These are phyloP conservation scores for Cariama cristata DNA, from an alignment of 2,113 vertebrate genomes.

Conservation along the genomic window DNA sequence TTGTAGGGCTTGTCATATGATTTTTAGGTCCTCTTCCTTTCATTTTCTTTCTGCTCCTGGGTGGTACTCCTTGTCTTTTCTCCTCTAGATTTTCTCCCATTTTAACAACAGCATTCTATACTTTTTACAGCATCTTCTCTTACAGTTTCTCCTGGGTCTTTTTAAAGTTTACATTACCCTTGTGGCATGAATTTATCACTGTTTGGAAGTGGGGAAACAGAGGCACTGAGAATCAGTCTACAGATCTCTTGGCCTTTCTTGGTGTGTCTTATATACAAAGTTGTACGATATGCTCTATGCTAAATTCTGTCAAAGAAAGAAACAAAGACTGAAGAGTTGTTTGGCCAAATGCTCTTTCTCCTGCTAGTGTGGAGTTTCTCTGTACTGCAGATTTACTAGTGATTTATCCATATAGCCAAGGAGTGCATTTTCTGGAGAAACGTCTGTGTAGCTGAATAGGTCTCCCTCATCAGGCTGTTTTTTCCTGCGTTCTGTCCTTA, in stretches of 20 bases:
- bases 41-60: background rate
- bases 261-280: background rate
- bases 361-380: background rate
- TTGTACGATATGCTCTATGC: background rate
- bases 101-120: background rate
- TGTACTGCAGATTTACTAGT: background rate
- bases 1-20: background rate
- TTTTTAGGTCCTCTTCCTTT: slow-evolving; percentile 9
- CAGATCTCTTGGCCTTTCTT: background rate
- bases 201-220: background rate
- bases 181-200: background rate
- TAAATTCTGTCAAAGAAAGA: background rate
- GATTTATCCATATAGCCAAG: background rate
- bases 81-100: background rate
- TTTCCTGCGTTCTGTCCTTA: background rate
- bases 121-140: background rate
- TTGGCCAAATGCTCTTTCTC: background rate
- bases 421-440: background rate
- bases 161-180: background rate
- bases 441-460: background rate
- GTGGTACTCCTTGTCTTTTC: background rate
- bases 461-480: background rate
- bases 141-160: background rate
- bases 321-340: background rate
- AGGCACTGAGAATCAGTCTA: background rate